Evolutionary conservation across 2,113 vertebrate genomes (phyloP).

Genomic region (Campylomormyrus tamandua): DNA sequence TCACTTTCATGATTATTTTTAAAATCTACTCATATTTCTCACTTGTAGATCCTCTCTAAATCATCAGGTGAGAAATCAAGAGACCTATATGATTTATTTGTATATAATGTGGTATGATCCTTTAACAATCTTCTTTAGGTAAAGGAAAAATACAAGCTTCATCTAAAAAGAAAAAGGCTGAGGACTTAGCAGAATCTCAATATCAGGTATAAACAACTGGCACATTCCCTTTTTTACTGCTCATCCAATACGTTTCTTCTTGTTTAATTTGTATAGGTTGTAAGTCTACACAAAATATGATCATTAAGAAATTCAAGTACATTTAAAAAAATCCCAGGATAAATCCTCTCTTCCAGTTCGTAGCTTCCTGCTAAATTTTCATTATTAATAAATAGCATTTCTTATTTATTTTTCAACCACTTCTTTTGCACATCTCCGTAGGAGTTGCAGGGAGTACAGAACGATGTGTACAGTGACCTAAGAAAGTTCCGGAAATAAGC

Average conservation of each 20-base stretch:
- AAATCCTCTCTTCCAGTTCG: background rate
- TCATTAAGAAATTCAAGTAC: background rate
- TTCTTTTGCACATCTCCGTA: background rate
- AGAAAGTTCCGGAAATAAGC: conserved; percentile 8
- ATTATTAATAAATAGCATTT: background rate
- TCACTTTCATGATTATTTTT: background rate
- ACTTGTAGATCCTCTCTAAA: background rate
- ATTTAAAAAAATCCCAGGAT: background rate
- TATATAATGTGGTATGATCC: background rate
- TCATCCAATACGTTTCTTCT: background rate
- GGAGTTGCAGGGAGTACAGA: conserved; percentile 21
- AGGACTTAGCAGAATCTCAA: conserved; percentile 55
- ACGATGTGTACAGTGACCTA: conserved; percentile 19
- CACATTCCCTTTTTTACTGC: background rate
- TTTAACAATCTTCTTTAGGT: conserved; percentile 8
- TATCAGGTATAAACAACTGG: conserved; percentile 54
- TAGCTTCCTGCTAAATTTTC: background rate
- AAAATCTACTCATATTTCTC: background rate
- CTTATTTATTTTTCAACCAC: background rate
- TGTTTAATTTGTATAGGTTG: background rate
- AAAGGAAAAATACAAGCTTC: conserved; percentile 25
- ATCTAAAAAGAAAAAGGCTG: conserved; percentile 40
- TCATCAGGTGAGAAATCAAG: background rate
- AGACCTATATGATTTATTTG: background rate
- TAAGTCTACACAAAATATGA: background rate